phyloP scores from a whole-genome alignment of 1,140 invertebrate species.

The Pomacea maculata region DNA sequence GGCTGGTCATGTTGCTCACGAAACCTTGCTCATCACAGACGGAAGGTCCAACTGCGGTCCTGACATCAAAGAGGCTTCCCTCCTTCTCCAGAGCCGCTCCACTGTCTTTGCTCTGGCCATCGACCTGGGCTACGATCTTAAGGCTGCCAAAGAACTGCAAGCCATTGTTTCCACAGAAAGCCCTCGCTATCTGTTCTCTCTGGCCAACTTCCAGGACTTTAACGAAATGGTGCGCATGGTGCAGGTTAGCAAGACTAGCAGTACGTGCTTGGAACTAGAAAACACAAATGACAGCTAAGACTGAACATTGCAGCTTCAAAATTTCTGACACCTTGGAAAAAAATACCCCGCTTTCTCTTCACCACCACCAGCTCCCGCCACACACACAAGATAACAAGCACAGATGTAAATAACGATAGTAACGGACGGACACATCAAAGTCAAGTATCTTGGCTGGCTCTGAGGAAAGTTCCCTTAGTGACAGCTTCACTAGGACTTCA shows the following conservation, averaged over 20 bases:
- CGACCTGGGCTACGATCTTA: neutral
- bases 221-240: neutral
- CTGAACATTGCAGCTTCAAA: too few relatives aligned
- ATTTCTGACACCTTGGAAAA: too few relatives aligned
- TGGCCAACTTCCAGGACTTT: conserved; percentile 14
- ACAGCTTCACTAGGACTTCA: neutral
- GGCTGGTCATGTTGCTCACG: neutral
- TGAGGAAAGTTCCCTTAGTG: neutral
- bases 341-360: too few relatives aligned
- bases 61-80: neutral
- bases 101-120: conserved; percentile 14
- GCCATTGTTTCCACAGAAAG: conserved; percentile 3
- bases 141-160: conserved; percentile 6
- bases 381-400: too few relatives aligned
- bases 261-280: neutral
- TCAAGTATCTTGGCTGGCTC: neutral
- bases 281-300: too few relatives aligned
- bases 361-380: too few relatives aligned
- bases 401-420: too few relatives aligned
- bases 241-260: neutral
- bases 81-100: neutral
- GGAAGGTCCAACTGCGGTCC: conserved; percentile 19
- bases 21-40: conserved; percentile 23
- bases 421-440: neutral
- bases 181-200: conserved; percentile 10